Percentiles rank a stretch among this genome's conserved stretches.
These are phyloP conservation scores for Galeopsomyia nigrocyanea DNA, from an alignment of 2,888 invertebrate species.

Conservation along the genomic window DNA sequence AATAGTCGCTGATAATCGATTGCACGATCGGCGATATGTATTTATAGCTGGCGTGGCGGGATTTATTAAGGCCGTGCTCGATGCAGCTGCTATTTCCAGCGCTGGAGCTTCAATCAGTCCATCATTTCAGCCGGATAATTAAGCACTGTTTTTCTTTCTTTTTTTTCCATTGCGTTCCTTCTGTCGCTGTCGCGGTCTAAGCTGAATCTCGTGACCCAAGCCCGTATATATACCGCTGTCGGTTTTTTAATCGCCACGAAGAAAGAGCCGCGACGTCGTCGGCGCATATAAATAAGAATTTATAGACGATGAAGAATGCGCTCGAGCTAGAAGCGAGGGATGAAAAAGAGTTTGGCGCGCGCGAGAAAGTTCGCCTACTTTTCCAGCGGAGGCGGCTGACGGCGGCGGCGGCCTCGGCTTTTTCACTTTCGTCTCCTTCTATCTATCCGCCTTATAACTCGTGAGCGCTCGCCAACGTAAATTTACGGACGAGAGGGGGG, in stretches of 20 bases:
- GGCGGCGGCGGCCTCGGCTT: conserved; percentile 34
- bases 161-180: background rate
- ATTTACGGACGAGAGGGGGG: conserved; percentile 50
- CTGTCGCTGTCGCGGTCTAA: background rate
- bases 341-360: conserved; percentile 53
- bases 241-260: conserved; percentile 60
- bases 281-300: conserved; percentile 68
- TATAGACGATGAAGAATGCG: conserved; percentile 68
- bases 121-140: too few relatives aligned
- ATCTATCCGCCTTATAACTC: conserved; percentile 42
- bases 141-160: background rate
- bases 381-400: conserved; percentile 34
- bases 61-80: too few relatives aligned
- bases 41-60: too few relatives aligned
- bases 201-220: conserved; percentile 26
- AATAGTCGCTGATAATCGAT: too few relatives aligned
- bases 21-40: too few relatives aligned
- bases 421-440: conserved; percentile 45
- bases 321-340: conserved; percentile 42
- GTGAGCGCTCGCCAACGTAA: conserved; percentile 45
- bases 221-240: conserved; percentile 23
- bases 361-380: conserved; percentile 56
- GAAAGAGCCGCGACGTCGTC: conserved; percentile 64
- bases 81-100: too few relatives aligned
- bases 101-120: too few relatives aligned